These are phyloP conservation scores for Notospermus geniculatus DNA, from an alignment of 1,140 invertebrate genomes.

Conservation along the genomic window DNA sequence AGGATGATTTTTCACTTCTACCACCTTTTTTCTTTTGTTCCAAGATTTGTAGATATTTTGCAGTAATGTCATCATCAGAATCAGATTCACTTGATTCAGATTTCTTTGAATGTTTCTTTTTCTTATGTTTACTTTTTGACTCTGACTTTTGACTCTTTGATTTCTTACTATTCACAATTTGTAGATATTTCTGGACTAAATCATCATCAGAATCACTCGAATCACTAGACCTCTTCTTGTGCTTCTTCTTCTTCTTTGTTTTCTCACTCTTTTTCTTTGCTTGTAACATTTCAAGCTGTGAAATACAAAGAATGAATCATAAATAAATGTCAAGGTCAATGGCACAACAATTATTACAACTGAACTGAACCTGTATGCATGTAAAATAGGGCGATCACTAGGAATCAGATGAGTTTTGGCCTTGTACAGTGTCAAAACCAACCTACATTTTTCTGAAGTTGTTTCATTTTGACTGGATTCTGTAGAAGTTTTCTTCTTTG, in stretches of 20 bases:
- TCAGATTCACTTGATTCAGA: slow-evolving; percentile 22
- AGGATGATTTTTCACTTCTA: slow-evolving; percentile 7
- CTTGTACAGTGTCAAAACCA: too few relatives aligned
- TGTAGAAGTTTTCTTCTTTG: slow-evolving; percentile 74
- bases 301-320: too few relatives aligned
- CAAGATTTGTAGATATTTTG: slow-evolving; percentile 38
- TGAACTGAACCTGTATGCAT: too few relatives aligned
- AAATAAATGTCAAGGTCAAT: too few relatives aligned
- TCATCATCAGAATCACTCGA: slow-evolving; percentile 15
- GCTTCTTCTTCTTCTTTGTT: slow-evolving; percentile 37
- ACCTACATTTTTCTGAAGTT: slow-evolving; percentile 74
- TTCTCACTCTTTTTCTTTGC: slow-evolving; percentile 18
- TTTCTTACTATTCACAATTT: too few relatives aligned
- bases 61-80: slow-evolving; percentile 34
- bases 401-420: too few relatives aligned
- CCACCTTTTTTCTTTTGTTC: slow-evolving; percentile 21
- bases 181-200: too few relatives aligned
- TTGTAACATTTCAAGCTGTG: slow-evolving; percentile 16
- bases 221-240: slow-evolving; percentile 23
- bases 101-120: slow-evolving; percentile 20
- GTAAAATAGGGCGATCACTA: too few relatives aligned
- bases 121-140: slow-evolving; percentile 25
- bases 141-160: too few relatives aligned
- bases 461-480: slow-evolving; percentile 87
- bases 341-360: too few relatives aligned